Evolutionary conservation across 2,113 vertebrate genomes (phyloP).

Genomic region (Sylvietta virens): DNA sequence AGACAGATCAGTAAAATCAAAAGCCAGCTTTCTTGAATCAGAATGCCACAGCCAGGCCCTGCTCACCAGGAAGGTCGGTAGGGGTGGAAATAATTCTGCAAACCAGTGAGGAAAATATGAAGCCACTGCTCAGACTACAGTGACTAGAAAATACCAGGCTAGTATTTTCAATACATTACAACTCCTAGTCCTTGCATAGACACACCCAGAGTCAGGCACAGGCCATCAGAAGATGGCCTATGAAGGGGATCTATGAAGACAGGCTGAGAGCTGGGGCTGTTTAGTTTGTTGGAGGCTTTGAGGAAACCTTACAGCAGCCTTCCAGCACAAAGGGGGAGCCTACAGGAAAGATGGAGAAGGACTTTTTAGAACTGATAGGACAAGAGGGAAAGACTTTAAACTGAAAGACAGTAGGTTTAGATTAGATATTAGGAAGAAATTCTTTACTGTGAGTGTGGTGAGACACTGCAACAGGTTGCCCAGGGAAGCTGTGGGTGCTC

Average conservation of each 20-base stretch:
- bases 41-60: neutral
- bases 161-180: neutral
- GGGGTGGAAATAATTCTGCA: neutral
- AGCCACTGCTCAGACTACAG: neutral
- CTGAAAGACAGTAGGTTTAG: neutral
- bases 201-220: neutral
- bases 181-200: neutral
- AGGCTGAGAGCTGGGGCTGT: neutral
- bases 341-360: neutral
- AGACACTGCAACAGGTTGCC: neutral
- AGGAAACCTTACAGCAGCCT: neutral
- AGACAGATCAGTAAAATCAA: constrained; percentile 33
- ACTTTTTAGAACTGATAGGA: neutral
- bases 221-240: neutral
- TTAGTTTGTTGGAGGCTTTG: neutral
- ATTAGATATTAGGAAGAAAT: neutral
- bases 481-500: neutral
- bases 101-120: neutral
- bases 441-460: neutral
- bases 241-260: neutral
- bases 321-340: neutral
- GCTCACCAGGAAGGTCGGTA: neutral
- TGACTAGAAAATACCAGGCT: neutral
- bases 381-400: neutral
- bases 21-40: neutral